phyloP scores from a whole-genome alignment of 1,140 invertebrate genomes.

The Penaeus indicus region DNA sequence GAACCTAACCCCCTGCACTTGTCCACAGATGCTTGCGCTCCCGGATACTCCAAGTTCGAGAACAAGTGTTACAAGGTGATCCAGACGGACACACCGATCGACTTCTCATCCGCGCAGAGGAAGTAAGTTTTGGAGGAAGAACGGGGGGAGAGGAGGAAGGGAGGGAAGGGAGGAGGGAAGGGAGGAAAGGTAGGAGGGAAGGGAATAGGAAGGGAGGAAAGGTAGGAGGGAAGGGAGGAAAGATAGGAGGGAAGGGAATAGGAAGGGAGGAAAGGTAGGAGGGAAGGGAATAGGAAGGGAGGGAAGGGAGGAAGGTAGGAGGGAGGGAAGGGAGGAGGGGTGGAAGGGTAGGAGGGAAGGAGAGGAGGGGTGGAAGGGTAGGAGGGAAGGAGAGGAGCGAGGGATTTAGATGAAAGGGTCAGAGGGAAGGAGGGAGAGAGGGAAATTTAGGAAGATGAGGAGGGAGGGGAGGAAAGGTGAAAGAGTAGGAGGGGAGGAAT shows the following conservation, averaged over 20 bases:
- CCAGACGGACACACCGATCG: constrained; percentile 30
- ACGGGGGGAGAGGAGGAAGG: too few relatives aligned
- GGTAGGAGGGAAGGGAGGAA: not conserved
- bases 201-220: not conserved
- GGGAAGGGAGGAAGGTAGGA: not conserved
- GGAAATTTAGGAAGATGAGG: not conserved
- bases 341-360: not conserved
- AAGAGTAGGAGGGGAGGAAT: too few relatives aligned
- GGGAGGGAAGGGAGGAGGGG: not conserved
- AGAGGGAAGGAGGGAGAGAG: not conserved
- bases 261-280: too few relatives aligned
- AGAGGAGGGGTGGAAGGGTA: too few relatives aligned
- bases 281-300: too few relatives aligned
- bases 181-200: too few relatives aligned
- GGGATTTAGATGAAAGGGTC: too few relatives aligned
- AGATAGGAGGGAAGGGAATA: not conserved
- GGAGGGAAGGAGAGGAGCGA: not conserved
- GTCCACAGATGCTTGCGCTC: constrained; percentile 35
- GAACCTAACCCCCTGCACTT: not conserved
- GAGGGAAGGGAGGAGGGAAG: too few relatives aligned
- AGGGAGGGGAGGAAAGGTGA: too few relatives aligned
- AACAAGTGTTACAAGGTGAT: constrained; percentile 50
- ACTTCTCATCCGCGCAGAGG: constrained; percentile 51
- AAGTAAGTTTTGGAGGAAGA: constrained; percentile 13
- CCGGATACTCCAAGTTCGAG: constrained; percentile 44